Conservation (phyloP, 35 echinoderm and acorn worm species). For the Ptychodera flava region DNA sequence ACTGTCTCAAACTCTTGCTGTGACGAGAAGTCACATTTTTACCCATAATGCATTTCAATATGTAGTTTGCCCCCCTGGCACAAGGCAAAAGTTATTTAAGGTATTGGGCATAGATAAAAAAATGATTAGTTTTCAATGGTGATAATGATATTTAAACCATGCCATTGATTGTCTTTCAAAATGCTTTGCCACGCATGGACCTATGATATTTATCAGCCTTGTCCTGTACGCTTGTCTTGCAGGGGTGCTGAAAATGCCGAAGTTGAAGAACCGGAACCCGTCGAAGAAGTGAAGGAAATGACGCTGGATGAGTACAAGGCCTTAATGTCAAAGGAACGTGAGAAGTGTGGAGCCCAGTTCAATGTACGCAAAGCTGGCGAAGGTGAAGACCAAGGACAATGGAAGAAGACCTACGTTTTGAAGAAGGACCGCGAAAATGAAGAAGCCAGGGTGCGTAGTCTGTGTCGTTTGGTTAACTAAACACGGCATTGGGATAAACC, state of each 20-base stretch:
- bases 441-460: slow-evolving; percentile 35
- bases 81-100: no score
- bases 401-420: slow-evolving; percentile 65
- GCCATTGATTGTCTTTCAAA: no score
- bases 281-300: slow-evolving; percentile 59
- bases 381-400: slow-evolving; percentile 80
- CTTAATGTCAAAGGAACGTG: slow-evolving; percentile 36
- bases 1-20: no score
- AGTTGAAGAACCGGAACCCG: slow-evolving; percentile 49
- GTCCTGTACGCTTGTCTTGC: background rate
- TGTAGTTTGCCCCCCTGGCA: no score
- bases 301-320: slow-evolving; percentile 99
- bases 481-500: no score
- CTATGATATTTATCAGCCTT: background rate
- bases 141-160: no score
- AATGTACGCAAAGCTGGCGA: slow-evolving; percentile 81
- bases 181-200: background rate
- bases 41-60: no score
- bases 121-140: no score
- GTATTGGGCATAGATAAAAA: no score
- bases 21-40: no score
- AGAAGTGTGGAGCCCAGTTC: slow-evolving; percentile 42
- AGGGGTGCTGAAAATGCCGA: slow-evolving; percentile 42
- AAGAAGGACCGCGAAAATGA: slow-evolving; percentile 46
- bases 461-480: no score